Conservation (phyloP, 2,888 invertebrate genomes). For the Conomelus anceps region DNA sequence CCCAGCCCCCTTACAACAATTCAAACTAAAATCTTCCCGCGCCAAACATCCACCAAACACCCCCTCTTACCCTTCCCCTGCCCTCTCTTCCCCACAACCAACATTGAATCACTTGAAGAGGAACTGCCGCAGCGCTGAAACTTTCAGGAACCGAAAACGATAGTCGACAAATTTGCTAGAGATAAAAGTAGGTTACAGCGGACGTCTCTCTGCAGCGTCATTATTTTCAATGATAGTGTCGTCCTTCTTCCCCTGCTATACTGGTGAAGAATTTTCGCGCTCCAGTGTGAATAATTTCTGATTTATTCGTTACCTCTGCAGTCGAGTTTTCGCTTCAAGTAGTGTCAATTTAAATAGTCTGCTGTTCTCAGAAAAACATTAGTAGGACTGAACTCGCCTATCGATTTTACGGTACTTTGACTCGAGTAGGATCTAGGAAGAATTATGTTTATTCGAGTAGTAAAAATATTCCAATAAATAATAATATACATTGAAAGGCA, state of each 20-base stretch:
- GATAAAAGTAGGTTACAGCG: neutral
- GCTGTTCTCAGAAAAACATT: neutral
- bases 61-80: neutral
- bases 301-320: neutral
- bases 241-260: neutral
- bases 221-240: neutral
- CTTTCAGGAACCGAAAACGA: neutral
- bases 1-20: neutral
- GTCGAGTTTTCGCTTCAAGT: neutral
- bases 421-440: no score
- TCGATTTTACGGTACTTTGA: neutral
- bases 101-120: neutral
- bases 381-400: no score
- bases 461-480: no score
- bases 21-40: neutral
- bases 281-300: neutral
- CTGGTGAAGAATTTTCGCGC: neutral
- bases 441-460: neutral
- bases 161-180: neutral
- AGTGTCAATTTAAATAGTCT: neutral
- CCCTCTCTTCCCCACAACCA: neutral
- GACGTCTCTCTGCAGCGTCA: neutral
- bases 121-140: neutral
- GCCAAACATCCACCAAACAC: neutral
- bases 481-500: no score